Evolutionary conservation across 2,113 vertebrate species (phyloP), one percentile per base, ranked within the genome.

Genomic region (Syngnathus floridae): DNA sequence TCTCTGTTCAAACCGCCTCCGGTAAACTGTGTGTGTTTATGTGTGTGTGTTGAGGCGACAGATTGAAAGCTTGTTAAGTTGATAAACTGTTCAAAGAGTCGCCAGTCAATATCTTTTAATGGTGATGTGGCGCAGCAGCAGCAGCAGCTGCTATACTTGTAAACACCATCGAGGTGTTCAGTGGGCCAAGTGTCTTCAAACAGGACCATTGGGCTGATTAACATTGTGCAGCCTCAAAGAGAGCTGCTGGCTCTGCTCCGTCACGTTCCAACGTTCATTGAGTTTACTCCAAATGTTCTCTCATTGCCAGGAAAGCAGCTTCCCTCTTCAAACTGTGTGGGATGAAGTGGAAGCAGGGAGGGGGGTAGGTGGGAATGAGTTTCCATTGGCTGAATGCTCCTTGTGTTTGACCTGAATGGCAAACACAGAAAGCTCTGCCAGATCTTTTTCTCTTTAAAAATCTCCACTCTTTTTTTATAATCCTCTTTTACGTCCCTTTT

Each of bases 321-420:
- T 70, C 67, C 74, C 70, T 72, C 69, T 72, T 71, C 69, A 80
- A 17, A 76, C 55, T 59, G 38, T 45, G 62, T 74, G 66, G 69
- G 70, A 63, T 62, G 60, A 48, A 73, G 67, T 61, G 59, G 36
- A 38, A 67, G 49, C 65, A 26, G 64, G 57, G 26, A 21, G 56
- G 40, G 48, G 77, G 70, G n/a, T n/a, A n/a, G n/a, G n/a, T n/a
- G n/a, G 46, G 58, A 51, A 62, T 70, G 48, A 16, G 64, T 65
- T 74, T 64, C 62, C 41, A 79, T 81, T 81, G 83, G 75, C 48
- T 75, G 72, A 77, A 64, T 66, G 62, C 68, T 59, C 56, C 5
- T 51, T 57, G 66, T 79, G 70, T 82, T 80, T 80, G 83, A 86
- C 83, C 85, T 77, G 82, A 84, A 77, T 83, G 78, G 62, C 72